Evolutionary conservation across 2,888 invertebrate species (phyloP), one percentile per base, ranked within the genome.

Genomic region (Mythimna impura): DNA sequence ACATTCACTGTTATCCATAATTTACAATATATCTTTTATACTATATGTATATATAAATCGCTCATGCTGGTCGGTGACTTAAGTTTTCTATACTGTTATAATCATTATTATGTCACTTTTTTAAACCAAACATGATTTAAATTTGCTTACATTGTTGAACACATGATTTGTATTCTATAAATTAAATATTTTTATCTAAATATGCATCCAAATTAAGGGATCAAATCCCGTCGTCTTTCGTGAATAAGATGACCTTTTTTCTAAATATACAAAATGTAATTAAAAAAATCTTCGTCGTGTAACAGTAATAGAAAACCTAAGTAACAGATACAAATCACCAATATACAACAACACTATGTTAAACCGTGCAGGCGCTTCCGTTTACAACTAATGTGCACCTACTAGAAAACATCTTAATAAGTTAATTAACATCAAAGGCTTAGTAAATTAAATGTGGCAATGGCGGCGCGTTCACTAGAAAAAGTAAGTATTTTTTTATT

Each of bases 1-100:
- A 89, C 89, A 90, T 85, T 86, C 82, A 87, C 80, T 84, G 78
- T 87, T 85, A 89, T 89, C 79, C 86, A 91, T 89, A 89, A 90
- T 90, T 88, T 91, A 91, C 91, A 91, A 90, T 91, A 90, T 83
- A 91, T 89, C 80, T 84, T 86, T 79, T 85, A 85, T 86, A 84
- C 81, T 88, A 86, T 83, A 83, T 86, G 88, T 87, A 85, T 87
- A 83, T 81, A 78, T 76, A 72, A 78, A 72, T 64, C 81, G 72
- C 65, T 82, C 85, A 80, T 74, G 70, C 75, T 66, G 62, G 36
- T 50, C 58, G 52, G 40, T 30, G 30, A 70, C 52, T 66, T 73
- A 63, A 75, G 64, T 80, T 84, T 77, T 81, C 73, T 71, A 82
- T 64, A 77, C 64, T 52, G 68, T 47, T 66, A 25, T 12, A 73